Evolutionary conservation across 2,113 vertebrate genomes (phyloP), one percentile per base, ranked within the genome.

Genomic region (Elephas maximus): DNA sequence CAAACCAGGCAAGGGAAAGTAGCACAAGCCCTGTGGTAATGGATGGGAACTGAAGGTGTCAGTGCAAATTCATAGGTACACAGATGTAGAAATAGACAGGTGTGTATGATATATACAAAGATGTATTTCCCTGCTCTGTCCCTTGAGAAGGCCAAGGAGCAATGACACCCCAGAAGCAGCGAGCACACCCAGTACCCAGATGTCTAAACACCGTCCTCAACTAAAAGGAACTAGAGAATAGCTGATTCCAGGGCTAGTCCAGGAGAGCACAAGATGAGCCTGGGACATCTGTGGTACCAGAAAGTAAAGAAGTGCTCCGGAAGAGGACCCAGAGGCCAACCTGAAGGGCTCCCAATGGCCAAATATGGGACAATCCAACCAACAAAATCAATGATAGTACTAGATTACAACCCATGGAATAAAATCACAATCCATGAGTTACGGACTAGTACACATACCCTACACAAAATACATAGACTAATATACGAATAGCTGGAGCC

Each of bases 81-180:
- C 0, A 23, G 17, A 8, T 1, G 8, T 3, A 41, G 45, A 71
- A 37, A 20, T 2, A 21, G 74, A n/a, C 0, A 45, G 8, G 8
- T 0, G 26, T 17, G 62, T 14, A 8, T 5, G 33, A 20, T 10
- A 12, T 6, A 15, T 2, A 71, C 24, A 69, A 44, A 51, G 23
- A 74, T 0, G 37, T 0, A 33, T 5, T 2, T 60, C 41, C 21
- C 23, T 26, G 26, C 37, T 62, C 33, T 44, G 11, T 14, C 51
- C 41, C 23, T 6, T 7, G 51, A n/a, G 80, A 90, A 84, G 79
- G 37, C 37, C n/a, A 26, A 69, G 60, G 10, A 65, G 65, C n/a
- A 84, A 41, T 1, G 24, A 12, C 8, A 17, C 6, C n/a, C 44
- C 65, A 4, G 9, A 3, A 26, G 44, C n/a, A 41, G 67, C 1